Evolutionary conservation across 2,888 invertebrate genomes (phyloP).

Genomic region (Phortica magna): DNA sequence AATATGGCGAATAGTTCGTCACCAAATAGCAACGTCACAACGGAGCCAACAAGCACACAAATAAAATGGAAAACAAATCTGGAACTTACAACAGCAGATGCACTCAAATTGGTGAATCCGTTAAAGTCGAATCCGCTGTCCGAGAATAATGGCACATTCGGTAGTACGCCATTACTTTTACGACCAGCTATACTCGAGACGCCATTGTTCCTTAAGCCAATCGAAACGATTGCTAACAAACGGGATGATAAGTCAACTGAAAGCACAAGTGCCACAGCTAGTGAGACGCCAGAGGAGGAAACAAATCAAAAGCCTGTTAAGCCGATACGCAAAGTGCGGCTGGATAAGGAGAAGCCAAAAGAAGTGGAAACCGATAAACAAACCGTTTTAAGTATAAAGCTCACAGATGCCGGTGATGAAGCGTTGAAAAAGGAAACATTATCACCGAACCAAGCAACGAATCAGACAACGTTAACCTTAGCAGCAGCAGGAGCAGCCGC

Average conservation of each 20-base stretch:
- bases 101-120: slow-evolving; percentile 50
- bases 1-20: slow-evolving; percentile 8
- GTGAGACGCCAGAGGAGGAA: slow-evolving; percentile 38
- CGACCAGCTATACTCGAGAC: slow-evolving; percentile 75
- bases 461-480: not conserved
- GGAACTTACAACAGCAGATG: slow-evolving; percentile 51
- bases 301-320: slow-evolving; percentile 40
- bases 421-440: slow-evolving; percentile 2
- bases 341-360: slow-evolving; percentile 55
- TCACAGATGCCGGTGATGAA: not conserved
- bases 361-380: slow-evolving; percentile 57
- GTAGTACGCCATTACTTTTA: slow-evolving; percentile 69
- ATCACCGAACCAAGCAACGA: slow-evolving; percentile 3
- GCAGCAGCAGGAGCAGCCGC: not conserved
- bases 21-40: not conserved
- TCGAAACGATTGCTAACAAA: slow-evolving; percentile 46
- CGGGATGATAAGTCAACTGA: slow-evolving; percentile 45
- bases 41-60: slow-evolving; percentile 30
- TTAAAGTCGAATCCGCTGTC: slow-evolving; percentile 71
- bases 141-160: slow-evolving; percentile 76
- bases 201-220: slow-evolving; percentile 66
- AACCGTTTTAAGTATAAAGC: slow-evolving; percentile 28
- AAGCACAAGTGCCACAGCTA: slow-evolving; percentile 32
- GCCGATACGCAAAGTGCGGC: slow-evolving; percentile 54
- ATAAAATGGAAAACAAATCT: slow-evolving; percentile 69